Conservation (phyloP, 2,888 invertebrate species). For the Frankliniella intonsa region DNA sequence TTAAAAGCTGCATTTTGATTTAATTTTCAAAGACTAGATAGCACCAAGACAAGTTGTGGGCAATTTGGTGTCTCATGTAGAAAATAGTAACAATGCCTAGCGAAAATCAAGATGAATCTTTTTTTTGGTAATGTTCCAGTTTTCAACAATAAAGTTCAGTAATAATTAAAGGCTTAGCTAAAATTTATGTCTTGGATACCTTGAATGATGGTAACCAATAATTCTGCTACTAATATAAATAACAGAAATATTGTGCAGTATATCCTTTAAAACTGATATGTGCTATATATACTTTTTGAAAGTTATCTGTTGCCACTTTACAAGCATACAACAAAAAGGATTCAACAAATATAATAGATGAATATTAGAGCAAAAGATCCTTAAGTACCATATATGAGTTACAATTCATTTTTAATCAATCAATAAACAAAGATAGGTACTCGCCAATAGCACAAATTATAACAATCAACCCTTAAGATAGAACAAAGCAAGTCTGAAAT, state of each 20-base stretch:
- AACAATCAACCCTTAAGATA: neutral
- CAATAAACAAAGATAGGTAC: neutral
- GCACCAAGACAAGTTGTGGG: too few relatives aligned
- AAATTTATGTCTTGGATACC: neutral
- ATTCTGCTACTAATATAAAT: too few relatives aligned
- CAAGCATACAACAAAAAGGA: neutral
- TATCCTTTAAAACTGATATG: too few relatives aligned
- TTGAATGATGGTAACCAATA: too few relatives aligned
- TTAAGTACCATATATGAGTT: neutral
- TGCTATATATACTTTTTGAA: neutral
- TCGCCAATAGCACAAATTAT: neutral
- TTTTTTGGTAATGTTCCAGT: neutral
- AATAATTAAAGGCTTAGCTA: neutral
- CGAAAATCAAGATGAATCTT: neutral
- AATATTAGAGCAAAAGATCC: neutral
- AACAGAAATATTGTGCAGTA: too few relatives aligned
- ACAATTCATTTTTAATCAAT: too few relatives aligned
- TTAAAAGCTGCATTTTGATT: neutral
- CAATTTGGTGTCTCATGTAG: neutral
- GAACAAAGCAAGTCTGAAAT: neutral
- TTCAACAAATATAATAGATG: neutral
- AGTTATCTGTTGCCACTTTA: neutral
- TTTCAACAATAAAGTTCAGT: neutral
- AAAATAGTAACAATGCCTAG: neutral
- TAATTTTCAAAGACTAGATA: neutral